A percentile compares a stretch with the other conserved stretches of the same genome.
These are phyloP conservation scores for Rhinolophus ferrumequinum DNA, from an alignment of 2,113 vertebrate species.

Conservation along the genomic window DNA sequence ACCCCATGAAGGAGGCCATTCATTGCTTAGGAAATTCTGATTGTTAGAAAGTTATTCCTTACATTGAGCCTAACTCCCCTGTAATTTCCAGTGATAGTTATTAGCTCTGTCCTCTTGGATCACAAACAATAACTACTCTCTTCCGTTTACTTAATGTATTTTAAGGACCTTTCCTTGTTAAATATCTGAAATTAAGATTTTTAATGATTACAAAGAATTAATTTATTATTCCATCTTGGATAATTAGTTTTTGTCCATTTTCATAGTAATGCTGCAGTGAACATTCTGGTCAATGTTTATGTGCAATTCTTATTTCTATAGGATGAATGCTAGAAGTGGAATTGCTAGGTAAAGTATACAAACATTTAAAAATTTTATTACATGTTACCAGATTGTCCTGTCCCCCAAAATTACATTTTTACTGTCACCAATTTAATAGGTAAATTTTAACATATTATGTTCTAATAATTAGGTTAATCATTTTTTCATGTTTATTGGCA, in stretches of 20 bases:
- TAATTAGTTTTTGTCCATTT: constrained; percentile 57
- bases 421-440: constrained; percentile 38
- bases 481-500: constrained; percentile 4
- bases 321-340: constrained; percentile 64
- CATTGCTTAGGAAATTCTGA: constrained; percentile 20
- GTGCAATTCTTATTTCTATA: constrained; percentile 68
- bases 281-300: constrained; percentile 66
- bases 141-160: constrained; percentile 11
- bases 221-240: constrained; percentile 42
- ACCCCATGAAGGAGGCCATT: background rate
- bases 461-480: constrained; percentile 40
- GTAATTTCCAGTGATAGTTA: background rate
- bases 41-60: constrained; percentile 46
- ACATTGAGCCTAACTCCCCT: background rate
- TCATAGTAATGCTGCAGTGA: constrained; percentile 60
- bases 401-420: constrained; percentile 25
- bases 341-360: constrained; percentile 69
- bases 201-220: constrained; percentile 47
- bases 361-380: constrained; percentile 63
- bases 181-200: constrained; percentile 47
- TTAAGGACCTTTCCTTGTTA: constrained; percentile 32
- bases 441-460: constrained; percentile 55
- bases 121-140: background rate
- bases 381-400: constrained; percentile 58
- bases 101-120: constrained; percentile 2